Conservation (phyloP, 2,797 vertebrate species). For the Acropternis orthonyx region DNA sequence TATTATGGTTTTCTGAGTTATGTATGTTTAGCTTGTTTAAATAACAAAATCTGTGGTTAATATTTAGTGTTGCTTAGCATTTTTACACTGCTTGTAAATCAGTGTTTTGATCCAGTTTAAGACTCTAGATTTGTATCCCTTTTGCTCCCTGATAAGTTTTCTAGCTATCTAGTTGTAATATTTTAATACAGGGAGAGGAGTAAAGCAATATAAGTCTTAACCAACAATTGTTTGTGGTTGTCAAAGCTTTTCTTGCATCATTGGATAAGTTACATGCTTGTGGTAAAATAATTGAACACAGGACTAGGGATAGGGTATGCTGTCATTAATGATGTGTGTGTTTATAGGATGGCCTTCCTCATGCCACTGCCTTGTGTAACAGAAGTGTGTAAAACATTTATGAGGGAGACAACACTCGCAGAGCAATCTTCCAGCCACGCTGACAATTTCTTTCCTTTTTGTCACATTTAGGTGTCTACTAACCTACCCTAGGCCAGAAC, state of each 20-base stretch:
- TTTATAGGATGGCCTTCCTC: neutral
- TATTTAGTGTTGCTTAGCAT: neutral
- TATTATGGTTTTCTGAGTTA: neutral
- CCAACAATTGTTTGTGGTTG: neutral
- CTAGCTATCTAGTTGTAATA: neutral
- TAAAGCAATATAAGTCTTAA: neutral
- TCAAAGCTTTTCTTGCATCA: neutral
- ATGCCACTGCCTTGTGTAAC: neutral
- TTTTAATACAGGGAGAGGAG: neutral
- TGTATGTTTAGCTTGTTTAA: neutral
- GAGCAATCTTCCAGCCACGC: neutral
- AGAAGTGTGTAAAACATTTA: neutral
- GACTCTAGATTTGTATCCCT: neutral
- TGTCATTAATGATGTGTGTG: neutral
- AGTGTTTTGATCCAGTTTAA: neutral
- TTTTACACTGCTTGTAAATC: neutral
- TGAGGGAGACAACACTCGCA: neutral
- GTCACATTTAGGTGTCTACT: neutral
- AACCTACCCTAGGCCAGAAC: neutral
- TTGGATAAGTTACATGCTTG: neutral
- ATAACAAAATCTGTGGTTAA: neutral
- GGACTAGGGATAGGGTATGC: neutral
- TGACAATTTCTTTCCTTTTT: neutral
- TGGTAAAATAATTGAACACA: neutral
- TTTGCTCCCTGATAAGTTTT: neutral